Evolutionary conservation across 2,113 vertebrate species (phyloP), one percentile per base, ranked within the genome.

Genomic region (Gallinago paraguaiae): DNA sequence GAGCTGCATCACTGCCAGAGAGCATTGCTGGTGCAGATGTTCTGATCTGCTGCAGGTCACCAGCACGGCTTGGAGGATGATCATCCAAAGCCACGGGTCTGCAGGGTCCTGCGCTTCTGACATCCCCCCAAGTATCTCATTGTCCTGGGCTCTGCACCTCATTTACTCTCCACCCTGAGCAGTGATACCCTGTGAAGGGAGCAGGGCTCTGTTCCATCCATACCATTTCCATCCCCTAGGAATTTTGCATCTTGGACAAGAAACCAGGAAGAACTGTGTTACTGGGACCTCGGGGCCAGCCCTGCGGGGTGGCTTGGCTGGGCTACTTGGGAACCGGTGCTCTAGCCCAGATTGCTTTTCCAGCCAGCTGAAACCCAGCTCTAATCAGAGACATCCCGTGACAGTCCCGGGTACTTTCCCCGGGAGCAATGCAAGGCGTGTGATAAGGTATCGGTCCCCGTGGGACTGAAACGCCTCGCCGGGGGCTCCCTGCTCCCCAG

Each of bases 231-330:
- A 4, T 17, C 46, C 63, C 15, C 4, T 14, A 5, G 2, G 5
- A 11, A 17, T 18, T 41, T 19, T 70, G 10, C 25, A 18, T n/a
- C 48, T 24, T 24, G 7, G 37, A 10, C 67, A 61, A 75, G 23
- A 71, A 30, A 3, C 24, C 2, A n/a, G 43, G 37, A 48, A 53
- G 37, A 56, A 1, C 14, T 0, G 3, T 4, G 57, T 50, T 30
- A 5, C 7, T 1, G 6, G 22, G 48, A 54, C 63, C 50, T 41
- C 4, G 7, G 41, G 24, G 33, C 35, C 37, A 20, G 17, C 48
- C 43, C 54, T 2, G 31, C 0, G 19, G 23, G 69, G 39, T 43
- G 33, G 10, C 48, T 41, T 7, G 17, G 19, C 31, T 19, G 68
- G 51, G 86, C 81, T 28, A 27, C 6, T 31, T 15, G 50, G 75